Conservation (phyloP, 2,113 vertebrate species). For the Hassar affinis region DNA sequence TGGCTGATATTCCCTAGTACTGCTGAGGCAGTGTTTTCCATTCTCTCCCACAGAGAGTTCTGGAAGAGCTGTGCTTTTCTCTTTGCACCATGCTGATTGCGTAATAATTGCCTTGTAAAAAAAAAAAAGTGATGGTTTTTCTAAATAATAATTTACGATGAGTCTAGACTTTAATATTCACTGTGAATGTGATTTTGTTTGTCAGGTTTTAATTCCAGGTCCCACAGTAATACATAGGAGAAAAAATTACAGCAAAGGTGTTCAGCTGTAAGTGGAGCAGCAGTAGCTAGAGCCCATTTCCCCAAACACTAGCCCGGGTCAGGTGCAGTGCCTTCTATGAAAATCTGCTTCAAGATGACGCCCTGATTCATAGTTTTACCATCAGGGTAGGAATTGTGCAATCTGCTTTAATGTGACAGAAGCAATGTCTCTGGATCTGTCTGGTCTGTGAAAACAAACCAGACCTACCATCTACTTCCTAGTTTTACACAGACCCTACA, state of each 20-base stretch:
- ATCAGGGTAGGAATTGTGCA: neutral
- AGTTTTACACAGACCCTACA: neutral
- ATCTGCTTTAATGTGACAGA: neutral
- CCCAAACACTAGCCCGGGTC: slow-evolving; percentile 29
- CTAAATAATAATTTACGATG: slow-evolving; percentile 39
- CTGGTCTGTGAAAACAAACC: neutral
- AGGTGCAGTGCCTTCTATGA: slow-evolving; percentile 30
- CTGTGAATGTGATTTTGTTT: slow-evolving; percentile 30
- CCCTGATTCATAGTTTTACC: neutral
- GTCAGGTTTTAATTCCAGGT: slow-evolving; percentile 28
- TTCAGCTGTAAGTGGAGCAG: neutral
- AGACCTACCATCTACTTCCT: too few species aligned
- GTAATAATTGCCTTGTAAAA: slow-evolving; percentile 45
- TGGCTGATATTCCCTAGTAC: slow-evolving; percentile 43
- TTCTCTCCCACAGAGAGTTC: slow-evolving; percentile 38
- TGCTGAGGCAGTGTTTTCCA: slow-evolving; percentile 55
- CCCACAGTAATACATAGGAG: neutral
- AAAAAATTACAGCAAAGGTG: neutral
- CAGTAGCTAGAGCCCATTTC: slow-evolving; percentile 38
- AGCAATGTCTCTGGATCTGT: neutral
- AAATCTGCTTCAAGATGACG: slow-evolving; percentile 36
- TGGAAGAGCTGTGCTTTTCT: slow-evolving; percentile 32
- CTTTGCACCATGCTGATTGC: slow-evolving; percentile 40
- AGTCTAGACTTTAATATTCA: slow-evolving; percentile 22
- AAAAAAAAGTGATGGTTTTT: slow-evolving; percentile 27